Conservation (phyloP, 2,113 vertebrate genomes). For the Hydropotes inermis region DNA sequence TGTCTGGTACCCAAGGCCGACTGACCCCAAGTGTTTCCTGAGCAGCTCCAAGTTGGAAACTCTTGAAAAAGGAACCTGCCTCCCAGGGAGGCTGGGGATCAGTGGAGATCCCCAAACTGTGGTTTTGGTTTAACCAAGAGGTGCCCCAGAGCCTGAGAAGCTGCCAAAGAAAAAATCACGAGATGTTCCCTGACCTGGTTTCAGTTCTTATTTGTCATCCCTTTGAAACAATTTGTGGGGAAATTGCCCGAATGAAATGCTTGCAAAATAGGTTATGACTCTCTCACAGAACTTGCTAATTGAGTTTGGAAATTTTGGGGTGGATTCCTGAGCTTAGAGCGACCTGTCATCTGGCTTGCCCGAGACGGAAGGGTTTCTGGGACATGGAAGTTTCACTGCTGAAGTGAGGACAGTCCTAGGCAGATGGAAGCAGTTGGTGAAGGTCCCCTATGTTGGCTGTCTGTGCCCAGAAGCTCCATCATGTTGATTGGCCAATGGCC, state of each 20-base stretch:
- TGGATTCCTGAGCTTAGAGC: not conserved
- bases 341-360: not conserved
- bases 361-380: not conserved
- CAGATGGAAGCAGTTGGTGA: not conserved
- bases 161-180: not conserved
- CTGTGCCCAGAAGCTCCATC: not conserved
- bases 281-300: not conserved
- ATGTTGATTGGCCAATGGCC: not conserved
- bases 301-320: not conserved
- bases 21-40: accelerated
- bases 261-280: not conserved
- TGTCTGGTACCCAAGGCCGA: accelerated
- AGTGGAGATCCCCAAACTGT: accelerated
- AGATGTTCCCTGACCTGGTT: accelerated
- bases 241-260: not conserved
- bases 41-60: accelerated
- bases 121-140: not conserved
- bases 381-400: not conserved
- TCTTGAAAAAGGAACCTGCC: not conserved
- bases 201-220: not conserved
- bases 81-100: accelerated
- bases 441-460: no score
- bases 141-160: not conserved
- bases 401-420: not conserved
- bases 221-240: not conserved